A percentile compares a stretch with the other conserved stretches of the same genome.
These are phyloP conservation scores for Conopomorpha cramerella DNA, from an alignment of 1,140 invertebrate genomes.

Conservation along the genomic window DNA sequence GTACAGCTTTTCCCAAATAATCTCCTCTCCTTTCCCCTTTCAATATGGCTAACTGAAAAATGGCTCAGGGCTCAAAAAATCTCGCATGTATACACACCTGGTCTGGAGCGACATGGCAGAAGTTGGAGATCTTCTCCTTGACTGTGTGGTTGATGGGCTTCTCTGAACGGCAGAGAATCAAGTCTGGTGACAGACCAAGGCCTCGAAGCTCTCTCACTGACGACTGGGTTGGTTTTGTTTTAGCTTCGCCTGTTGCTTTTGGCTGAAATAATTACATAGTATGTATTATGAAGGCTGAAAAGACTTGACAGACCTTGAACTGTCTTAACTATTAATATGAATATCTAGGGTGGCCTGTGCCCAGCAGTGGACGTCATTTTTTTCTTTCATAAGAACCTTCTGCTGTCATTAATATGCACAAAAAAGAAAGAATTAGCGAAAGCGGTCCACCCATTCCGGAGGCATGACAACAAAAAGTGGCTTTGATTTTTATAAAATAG, in stretches of 20 bases:
- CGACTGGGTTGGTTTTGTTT: conserved; percentile 98
- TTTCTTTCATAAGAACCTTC: too few species aligned
- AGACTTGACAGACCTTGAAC: too few species aligned
- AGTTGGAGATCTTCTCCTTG: conserved; percentile 95
- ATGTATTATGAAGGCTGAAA: too few species aligned
- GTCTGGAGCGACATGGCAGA: conserved; percentile 92
- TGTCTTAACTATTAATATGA: too few species aligned
- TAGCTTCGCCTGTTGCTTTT: conserved; percentile 90
- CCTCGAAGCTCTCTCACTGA: conserved; percentile 91
- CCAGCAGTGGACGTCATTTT: too few species aligned
- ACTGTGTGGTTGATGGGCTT: conserved; percentile 78
- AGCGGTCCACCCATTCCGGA: too few species aligned
- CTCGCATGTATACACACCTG: conserved; percentile 72
- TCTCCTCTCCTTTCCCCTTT: conserved; percentile 91
- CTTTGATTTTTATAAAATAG: too few species aligned
- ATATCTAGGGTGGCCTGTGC: too few species aligned
- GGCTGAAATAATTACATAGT: conserved; percentile 61
- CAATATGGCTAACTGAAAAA: too few species aligned
- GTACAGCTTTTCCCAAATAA: conserved; percentile 98
- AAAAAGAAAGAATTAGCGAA: too few species aligned
- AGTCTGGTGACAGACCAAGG: conserved; percentile 92
- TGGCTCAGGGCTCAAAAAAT: conserved; percentile 71
- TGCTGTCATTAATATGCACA: too few species aligned
- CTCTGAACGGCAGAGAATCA: conserved; percentile 94
- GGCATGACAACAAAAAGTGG: too few species aligned